phyloP scores from a whole-genome alignment of 1,140 invertebrate species.

The Drosophila seguyi region DNA sequence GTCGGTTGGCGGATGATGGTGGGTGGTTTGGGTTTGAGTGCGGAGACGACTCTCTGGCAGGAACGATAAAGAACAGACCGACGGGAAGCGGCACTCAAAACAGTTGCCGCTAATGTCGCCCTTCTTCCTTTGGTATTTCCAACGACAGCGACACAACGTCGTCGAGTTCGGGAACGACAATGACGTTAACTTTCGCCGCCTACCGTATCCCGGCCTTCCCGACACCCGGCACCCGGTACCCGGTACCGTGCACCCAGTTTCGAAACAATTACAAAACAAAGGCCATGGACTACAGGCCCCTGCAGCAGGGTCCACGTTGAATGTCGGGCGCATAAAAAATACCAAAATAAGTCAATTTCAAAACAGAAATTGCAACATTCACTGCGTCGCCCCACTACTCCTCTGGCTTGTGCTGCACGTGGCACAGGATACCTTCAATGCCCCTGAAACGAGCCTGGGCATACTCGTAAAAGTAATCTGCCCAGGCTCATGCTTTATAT shows the following conservation, averaged over 20 bases:
- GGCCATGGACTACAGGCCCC: conserved; percentile 40
- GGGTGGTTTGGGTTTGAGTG: background rate
- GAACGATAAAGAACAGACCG: conserved; percentile 73
- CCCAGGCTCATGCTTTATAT: conserved; percentile 10
- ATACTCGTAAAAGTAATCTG: conserved; percentile 6
- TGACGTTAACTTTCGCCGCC: conserved; percentile 80
- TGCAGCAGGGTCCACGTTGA: conserved; percentile 29
- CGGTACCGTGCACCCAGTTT: conserved; percentile 35
- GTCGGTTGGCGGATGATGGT: conserved; percentile 1
- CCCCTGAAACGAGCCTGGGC: background rate
- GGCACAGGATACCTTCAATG: conserved; percentile 19
- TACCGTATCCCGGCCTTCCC: conserved; percentile 52
- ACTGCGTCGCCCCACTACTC: background rate
- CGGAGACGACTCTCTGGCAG: conserved; percentile 13
- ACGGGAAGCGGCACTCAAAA: conserved; percentile 79
- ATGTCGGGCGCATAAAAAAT: conserved; percentile 64
- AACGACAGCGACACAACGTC: conserved; percentile 55
- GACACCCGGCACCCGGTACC: background rate
- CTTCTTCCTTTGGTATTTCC: conserved; percentile 55
- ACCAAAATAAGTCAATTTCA: conserved; percentile 80
- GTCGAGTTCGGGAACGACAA: conserved; percentile 56
- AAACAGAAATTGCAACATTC: conserved; percentile 70
- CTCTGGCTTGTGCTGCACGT: conserved; percentile 12
- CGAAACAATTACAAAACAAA: conserved; percentile 82
- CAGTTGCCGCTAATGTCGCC: conserved; percentile 81